A percentile compares a stretch with the other conserved stretches of the same genome.
phyloP scores from a whole-genome alignment of 2,113 vertebrate species.

The Centrocercus urophasianus region DNA sequence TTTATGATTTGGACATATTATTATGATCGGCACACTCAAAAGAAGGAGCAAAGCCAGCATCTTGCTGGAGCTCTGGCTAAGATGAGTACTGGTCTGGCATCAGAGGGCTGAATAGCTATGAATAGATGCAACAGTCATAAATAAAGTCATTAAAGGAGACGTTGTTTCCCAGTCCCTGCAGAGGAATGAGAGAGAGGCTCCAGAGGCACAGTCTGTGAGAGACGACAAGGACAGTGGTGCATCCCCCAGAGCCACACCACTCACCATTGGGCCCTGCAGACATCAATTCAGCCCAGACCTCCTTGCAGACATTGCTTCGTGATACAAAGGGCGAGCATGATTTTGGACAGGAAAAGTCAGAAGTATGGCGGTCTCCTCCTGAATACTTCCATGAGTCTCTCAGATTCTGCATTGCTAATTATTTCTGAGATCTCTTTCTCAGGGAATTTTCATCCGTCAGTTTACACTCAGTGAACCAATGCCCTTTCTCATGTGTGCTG shows the following conservation, averaged over 20 bases:
- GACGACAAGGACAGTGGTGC: neutral
- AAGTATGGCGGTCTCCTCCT: neutral
- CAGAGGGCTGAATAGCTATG: neutral
- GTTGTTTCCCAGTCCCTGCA: neutral
- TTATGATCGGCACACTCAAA: neutral
- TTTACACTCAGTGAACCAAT: fast-evolving
- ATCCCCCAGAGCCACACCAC: neutral
- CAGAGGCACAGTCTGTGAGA: neutral
- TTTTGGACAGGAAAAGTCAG: neutral
- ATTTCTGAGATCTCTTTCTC: neutral
- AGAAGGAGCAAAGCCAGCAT: neutral
- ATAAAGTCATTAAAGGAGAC: neutral
- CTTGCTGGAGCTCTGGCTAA: neutral
- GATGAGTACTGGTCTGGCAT: neutral
- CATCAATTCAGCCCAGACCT: fast-evolving
- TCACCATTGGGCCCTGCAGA: neutral
- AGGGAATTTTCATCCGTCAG: neutral
- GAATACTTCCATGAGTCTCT: neutral
- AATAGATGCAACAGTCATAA: neutral
- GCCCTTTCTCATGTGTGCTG: neutral
- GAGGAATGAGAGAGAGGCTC: neutral
- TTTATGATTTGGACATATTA: neutral
- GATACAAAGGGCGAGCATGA: neutral
- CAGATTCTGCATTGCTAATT: neutral
- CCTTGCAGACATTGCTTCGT: neutral